phyloP scores from a whole-genome alignment of 2,113 vertebrate species.

The Nanorana parkeri region DNA sequence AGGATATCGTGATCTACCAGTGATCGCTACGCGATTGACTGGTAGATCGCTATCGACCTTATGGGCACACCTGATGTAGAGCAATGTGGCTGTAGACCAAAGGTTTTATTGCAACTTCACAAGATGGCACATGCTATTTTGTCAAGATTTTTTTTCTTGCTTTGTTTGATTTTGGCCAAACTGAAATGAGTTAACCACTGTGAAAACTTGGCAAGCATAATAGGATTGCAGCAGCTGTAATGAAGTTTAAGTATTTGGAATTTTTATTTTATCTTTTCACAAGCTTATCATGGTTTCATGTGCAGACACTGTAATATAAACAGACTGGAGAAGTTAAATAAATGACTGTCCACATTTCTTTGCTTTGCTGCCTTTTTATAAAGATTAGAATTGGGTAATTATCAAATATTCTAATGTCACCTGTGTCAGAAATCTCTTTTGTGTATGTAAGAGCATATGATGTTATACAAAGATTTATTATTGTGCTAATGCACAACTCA shows the following conservation, averaged over 20 bases:
- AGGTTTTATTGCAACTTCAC: conserved; percentile 7
- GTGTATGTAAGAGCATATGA: too few relatives aligned
- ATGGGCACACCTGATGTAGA: too few relatives aligned
- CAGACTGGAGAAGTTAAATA: conserved; percentile 16
- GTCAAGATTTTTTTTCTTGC: background rate
- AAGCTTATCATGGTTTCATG: conserved; percentile 32
- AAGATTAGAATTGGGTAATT: background rate
- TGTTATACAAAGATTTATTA: too few relatives aligned
- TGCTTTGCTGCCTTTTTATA: background rate
- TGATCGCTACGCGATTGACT: too few relatives aligned
- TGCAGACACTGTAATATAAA: conserved; percentile 28
- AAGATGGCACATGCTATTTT: conserved; percentile 11
- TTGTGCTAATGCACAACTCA: too few relatives aligned
- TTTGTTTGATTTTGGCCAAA: conserved; percentile 35
- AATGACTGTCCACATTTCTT: background rate
- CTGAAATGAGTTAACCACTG: background rate
- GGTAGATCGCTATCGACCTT: too few relatives aligned
- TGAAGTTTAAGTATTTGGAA: conserved; percentile 40
- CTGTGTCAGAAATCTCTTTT: too few relatives aligned
- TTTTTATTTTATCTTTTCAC: conserved; percentile 53
- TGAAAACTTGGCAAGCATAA: conserved; percentile 37
- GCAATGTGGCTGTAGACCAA: background rate
- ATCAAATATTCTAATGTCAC: too few relatives aligned
- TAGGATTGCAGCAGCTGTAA: conserved; percentile 32
- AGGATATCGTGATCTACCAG: too few relatives aligned